Evolutionary conservation across 2,113 vertebrate species (phyloP).

Genomic region (Saimiri boliviensis): DNA sequence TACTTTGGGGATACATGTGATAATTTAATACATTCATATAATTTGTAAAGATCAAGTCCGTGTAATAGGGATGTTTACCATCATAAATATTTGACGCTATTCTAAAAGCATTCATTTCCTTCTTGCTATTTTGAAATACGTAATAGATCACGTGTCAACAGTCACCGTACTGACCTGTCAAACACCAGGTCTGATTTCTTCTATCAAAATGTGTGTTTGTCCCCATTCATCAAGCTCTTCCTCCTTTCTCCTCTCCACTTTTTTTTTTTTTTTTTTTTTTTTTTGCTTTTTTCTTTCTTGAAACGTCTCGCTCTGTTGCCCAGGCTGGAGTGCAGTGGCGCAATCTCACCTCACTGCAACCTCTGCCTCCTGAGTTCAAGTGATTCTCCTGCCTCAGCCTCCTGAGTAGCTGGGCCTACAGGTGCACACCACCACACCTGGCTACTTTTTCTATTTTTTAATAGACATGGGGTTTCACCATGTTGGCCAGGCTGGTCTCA

Average conservation of each 20-base stretch:
- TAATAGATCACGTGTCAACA: neutral
- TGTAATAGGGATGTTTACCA: neutral
- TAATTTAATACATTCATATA: neutral
- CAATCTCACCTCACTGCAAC: no score
- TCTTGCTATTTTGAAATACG: neutral
- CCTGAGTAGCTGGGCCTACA: no score
- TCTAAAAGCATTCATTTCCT: neutral
- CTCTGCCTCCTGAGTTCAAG: no score
- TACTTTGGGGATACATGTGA: neutral
- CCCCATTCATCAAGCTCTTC: neutral
- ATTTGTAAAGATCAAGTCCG: neutral
- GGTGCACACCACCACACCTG: no score
- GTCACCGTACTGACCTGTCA: neutral
- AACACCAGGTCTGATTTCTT: neutral
- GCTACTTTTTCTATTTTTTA: no score
- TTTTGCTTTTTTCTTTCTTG: no score
- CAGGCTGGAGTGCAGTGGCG: no score
- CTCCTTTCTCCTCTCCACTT: neutral
- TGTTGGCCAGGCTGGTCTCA: no score
- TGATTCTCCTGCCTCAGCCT: no score
- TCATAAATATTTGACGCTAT: neutral
- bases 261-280: no score
- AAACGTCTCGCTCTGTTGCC: no score
- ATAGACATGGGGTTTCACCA: no score
- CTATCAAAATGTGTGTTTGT: neutral